These are phyloP conservation scores for Lucifuga dentata DNA, from an alignment of 2,113 vertebrate genomes.

Conservation along the genomic window DNA sequence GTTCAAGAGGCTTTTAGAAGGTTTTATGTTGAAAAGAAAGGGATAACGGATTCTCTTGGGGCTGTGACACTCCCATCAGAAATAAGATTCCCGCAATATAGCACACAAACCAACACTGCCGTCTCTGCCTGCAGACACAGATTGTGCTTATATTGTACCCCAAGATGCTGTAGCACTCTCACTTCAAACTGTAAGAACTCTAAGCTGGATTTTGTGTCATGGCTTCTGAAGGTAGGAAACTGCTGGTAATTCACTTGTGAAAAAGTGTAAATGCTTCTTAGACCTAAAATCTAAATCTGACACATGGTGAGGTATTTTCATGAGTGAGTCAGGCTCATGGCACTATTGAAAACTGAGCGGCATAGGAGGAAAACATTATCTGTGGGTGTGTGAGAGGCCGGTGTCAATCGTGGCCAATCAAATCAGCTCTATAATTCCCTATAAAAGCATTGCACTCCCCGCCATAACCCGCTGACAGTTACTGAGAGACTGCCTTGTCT, in stretches of 20 bases:
- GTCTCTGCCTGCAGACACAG: conserved; percentile 33
- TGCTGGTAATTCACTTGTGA: conserved; percentile 14
- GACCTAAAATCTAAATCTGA: conserved; percentile 11
- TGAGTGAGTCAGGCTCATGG: conserved; percentile 44
- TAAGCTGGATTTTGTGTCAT: conserved; percentile 36
- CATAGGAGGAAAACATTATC: conserved; percentile 41
- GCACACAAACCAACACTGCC: conserved; percentile 34
- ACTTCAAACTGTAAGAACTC: conserved; percentile 23
- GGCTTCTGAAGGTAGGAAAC: conserved; percentile 7
- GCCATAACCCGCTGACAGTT: conserved; percentile 43
- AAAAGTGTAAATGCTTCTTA: conserved; percentile 39
- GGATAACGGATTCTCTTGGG: conserved; percentile 54
- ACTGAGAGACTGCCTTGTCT: conserved; percentile 9
- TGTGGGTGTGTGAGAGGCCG: conserved; percentile 37
- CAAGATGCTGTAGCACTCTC: conserved; percentile 21
- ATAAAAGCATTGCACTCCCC: conserved; percentile 44
- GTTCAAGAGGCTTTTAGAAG: conserved; percentile 49
- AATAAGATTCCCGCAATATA: conserved; percentile 35
- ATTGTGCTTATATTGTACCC: conserved; percentile 51
- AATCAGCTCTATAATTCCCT: conserved; percentile 55
- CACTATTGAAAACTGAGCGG: conserved; percentile 22
- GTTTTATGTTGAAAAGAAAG: conserved; percentile 60
- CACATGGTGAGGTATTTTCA: conserved; percentile 5
- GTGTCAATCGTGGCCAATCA: conserved; percentile 61
- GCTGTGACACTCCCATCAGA: conserved; percentile 63